Base-by-base conservation (phyloP, 2,113 vertebrate genomes). In the Mirza zaza region DNA sequence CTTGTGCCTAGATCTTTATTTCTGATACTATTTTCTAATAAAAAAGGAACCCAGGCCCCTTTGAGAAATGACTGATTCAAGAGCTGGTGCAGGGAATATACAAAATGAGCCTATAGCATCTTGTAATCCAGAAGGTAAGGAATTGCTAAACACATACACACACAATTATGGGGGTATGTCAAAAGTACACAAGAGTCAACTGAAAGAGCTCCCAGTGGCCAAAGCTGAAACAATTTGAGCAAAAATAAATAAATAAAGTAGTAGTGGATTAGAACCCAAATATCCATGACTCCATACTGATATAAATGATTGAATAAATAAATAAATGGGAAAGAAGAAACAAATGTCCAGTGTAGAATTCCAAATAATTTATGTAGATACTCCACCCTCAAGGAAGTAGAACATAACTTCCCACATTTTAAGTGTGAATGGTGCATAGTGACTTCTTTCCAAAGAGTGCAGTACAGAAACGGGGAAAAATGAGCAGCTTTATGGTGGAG, bases 31-130 rank as follows among this genome's bases (percentile, higher is more conserved):
- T 82, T 94, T 96, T 48, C 36, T 82, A 61, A 73, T 45, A 36
- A 84, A 84, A 80, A 91, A 82, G 59, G 50, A 82, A 67, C 59
- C 57, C 52, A 81, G 52, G 14, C 25, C 84, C 5, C 21, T 82
- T 79, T 29, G 83, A 76, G 39, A 93, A 95, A 76, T 95, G 59
- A 34, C 48, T 90, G 92, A 48, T 75, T 86, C 36, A 45, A 77
- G 23, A 68, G 5, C 36, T 50, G 27, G 11, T 61, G 45, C 82
- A 79, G 23, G 39, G 52, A 79, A 77, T 79, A 63, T 65, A 67
- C 20, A 82, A 61, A 57, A 77, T 27, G 18, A 93, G 59, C 36
- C 61, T 79, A 89, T 8, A 75, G n/a, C 34, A 48, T 75, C 48
- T 57, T 71, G 34, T 85, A 45, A 18, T 90, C 59, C 59, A 65